Evolutionary conservation across 2,888 invertebrate species (phyloP).

Genomic region (Nymphalis polychloros): DNA sequence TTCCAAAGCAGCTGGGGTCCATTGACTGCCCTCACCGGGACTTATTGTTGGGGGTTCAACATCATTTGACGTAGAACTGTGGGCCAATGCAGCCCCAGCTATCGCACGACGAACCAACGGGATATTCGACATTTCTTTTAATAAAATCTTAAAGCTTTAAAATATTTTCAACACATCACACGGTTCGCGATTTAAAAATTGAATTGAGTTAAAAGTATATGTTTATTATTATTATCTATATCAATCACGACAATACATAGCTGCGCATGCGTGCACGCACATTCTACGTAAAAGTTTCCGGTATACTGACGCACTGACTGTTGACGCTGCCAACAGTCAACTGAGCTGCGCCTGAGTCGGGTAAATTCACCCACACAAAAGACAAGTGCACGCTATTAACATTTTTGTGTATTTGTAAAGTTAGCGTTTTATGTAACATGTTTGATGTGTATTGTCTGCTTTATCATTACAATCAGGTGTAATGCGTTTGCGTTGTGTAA

Average conservation of each 20-base stretch:
- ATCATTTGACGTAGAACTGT: conserved; percentile 43
- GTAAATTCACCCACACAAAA: too few species aligned
- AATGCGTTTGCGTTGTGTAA: too few species aligned
- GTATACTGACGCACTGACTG: conserved; percentile 27
- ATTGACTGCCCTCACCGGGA: conserved; percentile 51
- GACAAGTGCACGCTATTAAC: too few species aligned
- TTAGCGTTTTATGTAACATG: too few species aligned
- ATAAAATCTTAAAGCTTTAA: background rate
- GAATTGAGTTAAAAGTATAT: background rate
- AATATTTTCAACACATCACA: conserved; percentile 29
- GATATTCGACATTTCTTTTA: conserved; percentile 57
- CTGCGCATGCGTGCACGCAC: conserved; percentile 40
- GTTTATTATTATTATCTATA: conserved; percentile 18
- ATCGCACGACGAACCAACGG: conserved; percentile 72
- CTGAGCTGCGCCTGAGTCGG: background rate
- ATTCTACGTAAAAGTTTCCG: conserved; percentile 35
- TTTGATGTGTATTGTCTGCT: too few species aligned
- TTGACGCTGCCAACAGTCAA: background rate
- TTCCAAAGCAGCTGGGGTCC: conserved; percentile 77
- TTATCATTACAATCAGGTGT: too few species aligned
- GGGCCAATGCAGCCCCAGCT: conserved; percentile 66
- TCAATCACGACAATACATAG: conserved; percentile 31
- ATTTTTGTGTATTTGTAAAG: background rate
- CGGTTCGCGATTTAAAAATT: background rate
- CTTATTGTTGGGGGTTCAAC: conserved; percentile 34